Evolutionary conservation across 2,888 invertebrate genomes (phyloP), one percentile per base, ranked within the genome.

Genomic region (Cataglyphis rosenhaueri): DNA sequence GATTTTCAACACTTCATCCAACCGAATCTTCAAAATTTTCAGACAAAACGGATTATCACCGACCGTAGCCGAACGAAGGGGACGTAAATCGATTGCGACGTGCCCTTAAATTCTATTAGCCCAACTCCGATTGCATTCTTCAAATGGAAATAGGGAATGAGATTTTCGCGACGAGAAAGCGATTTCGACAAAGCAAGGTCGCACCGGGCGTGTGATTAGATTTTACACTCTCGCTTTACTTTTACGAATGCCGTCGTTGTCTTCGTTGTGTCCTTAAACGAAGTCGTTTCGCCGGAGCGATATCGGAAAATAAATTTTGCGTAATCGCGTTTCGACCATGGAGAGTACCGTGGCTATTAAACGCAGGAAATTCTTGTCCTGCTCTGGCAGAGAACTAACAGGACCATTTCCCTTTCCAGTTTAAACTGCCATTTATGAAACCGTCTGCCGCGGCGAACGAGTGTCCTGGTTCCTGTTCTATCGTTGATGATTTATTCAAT

Each of bases 401-500:
- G 65, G 38, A 71, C 74, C 61, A 82, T 87, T 84, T 82, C 81
- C 84, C 64, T 81, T 84, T 75, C 74, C 52, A 73, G 64, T 87
- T 84, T 70, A 78, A 71, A 76, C 74, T 81, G 81, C 57, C 65
- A 83, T 85, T 85, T 83, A 62, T 65, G 84, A 82, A 82, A 85
- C 66, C 73, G 62, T 85, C 85, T 83, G 76, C 71, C 70, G 66
- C 71, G 75, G 71, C 66, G 75, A 78, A 83, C 75, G 64, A 84
- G 79, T 82, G 85, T 81, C 83, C 76, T 81, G 83, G 35, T 82
- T 85, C 66, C 82, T 75, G 86, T 68, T 84, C 84, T 70, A 86
- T 85, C 87, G 87, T 78, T 76, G 85, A 87, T 90, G 89, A 89
- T 89, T 89, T 90, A 90, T 89, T 90, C 90, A 87, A 88, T 90